phyloP scores from a whole-genome alignment of 2,113 vertebrate species.

The Halichoeres trimaculatus region DNA sequence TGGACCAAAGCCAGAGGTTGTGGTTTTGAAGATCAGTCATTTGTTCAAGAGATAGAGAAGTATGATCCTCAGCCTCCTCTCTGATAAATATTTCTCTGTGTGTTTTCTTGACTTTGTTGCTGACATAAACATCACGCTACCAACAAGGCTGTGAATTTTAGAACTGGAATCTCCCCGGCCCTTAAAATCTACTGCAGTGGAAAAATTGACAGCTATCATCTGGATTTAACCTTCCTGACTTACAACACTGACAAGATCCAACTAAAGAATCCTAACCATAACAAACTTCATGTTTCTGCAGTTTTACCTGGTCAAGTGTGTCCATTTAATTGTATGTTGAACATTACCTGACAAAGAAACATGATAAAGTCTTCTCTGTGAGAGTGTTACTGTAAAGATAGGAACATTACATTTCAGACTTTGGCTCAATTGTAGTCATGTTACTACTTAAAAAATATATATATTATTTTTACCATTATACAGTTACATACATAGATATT shows the following conservation, averaged over 20 bases:
- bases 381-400: too few species aligned
- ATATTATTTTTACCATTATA: too few species aligned
- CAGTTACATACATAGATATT: too few species aligned
- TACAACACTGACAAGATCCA: neutral
- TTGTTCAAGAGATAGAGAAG: neutral
- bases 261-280: too few species aligned
- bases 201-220: neutral
- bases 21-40: neutral
- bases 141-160: neutral
- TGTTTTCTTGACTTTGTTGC: neutral
- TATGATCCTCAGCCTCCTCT: neutral
- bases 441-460: too few species aligned
- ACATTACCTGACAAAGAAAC: too few species aligned
- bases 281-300: too few species aligned
- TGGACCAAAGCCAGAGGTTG: neutral
- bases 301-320: too few species aligned
- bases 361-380: too few species aligned
- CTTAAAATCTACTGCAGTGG: neutral
- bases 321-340: too few species aligned
- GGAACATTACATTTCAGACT: too few species aligned
- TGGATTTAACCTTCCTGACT: neutral
- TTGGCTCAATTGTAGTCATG: too few species aligned
- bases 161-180: neutral
- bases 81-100: constrained; percentile 18
- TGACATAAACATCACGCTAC: neutral